Evolutionary conservation across 2,113 vertebrate species (phyloP).

Genomic region (Elanus axillaris): DNA sequence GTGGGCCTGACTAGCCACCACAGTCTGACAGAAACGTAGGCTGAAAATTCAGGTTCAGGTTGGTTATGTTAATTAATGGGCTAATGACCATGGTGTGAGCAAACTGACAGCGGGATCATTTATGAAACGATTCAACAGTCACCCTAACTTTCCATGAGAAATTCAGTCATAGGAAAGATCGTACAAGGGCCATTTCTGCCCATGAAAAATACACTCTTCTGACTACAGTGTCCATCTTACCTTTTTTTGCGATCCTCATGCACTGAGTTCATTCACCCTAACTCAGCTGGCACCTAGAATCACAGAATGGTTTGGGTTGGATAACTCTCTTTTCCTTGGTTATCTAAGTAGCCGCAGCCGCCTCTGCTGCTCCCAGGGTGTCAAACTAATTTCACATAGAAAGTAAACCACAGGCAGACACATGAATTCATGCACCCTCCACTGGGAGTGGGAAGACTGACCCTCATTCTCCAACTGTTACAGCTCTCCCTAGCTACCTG

Average conservation of each 20-base stretch:
- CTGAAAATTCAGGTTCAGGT: not conserved
- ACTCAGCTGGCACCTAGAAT: no score
- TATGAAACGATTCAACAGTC: not conserved
- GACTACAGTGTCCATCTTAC: not conserved
- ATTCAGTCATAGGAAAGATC: not conserved
- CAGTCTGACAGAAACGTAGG: not conserved
- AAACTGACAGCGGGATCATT: not conserved
- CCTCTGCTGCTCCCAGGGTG: not conserved
- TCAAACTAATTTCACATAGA: not conserved
- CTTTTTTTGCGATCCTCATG: not conserved
- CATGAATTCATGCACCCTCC: not conserved
- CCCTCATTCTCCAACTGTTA: not conserved
- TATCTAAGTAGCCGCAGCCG: not conserved
- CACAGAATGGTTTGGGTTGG: no score
- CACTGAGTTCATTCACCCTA: not conserved
- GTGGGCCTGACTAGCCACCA: not conserved
- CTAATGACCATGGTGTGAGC: not conserved
- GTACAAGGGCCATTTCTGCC: not conserved
- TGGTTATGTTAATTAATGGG: not conserved
- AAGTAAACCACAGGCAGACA: not conserved
- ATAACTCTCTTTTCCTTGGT: not conserved
- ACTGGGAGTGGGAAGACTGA: not conserved
- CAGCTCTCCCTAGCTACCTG: not conserved
- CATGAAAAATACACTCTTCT: not conserved
- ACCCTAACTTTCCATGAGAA: not conserved